phyloP scores from a whole-genome alignment of 2,797 vertebrate species.

The Xyrichtys novacula region DNA sequence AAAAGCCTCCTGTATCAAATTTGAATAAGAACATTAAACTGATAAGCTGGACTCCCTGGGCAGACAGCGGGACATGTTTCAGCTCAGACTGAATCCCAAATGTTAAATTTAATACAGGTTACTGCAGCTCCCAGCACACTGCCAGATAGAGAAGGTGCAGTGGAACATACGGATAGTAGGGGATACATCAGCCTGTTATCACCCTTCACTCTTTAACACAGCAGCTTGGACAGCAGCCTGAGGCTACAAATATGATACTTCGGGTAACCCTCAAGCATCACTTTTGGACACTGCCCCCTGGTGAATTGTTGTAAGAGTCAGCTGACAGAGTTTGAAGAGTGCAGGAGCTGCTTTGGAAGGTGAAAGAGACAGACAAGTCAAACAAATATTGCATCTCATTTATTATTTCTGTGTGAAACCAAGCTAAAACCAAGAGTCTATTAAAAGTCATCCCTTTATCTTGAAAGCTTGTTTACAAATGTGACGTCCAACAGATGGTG shows the following conservation, averaged over 20 bases:
- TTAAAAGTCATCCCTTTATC: too few relatives aligned
- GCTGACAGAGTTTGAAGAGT: background rate
- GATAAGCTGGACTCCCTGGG: constrained; percentile 1
- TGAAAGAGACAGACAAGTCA: background rate
- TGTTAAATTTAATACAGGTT: constrained; percentile 33
- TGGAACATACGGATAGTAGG: constrained; percentile 2
- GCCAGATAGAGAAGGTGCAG: background rate
- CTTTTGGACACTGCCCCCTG: background rate
- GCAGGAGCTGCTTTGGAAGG: background rate
- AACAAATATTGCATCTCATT: background rate
- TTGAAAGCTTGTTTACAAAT: too few relatives aligned
- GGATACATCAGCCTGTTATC: constrained; percentile 1
- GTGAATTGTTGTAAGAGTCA: background rate
- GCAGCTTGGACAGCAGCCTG: background rate
- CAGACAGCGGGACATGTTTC: background rate
- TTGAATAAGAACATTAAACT: constrained; percentile 17
- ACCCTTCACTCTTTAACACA: background rate
- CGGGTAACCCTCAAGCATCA: background rate
- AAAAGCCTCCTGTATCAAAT: background rate
- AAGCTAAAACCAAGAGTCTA: too few relatives aligned
- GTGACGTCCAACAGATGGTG: too few relatives aligned
- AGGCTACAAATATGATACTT: background rate
- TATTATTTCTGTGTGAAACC: too few relatives aligned
- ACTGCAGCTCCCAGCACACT: background rate
- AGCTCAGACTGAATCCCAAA: constrained; percentile 9